These are phyloP conservation scores for Cinclus cinclus DNA, from an alignment of 2,113 vertebrate genomes.

Conservation along the genomic window DNA sequence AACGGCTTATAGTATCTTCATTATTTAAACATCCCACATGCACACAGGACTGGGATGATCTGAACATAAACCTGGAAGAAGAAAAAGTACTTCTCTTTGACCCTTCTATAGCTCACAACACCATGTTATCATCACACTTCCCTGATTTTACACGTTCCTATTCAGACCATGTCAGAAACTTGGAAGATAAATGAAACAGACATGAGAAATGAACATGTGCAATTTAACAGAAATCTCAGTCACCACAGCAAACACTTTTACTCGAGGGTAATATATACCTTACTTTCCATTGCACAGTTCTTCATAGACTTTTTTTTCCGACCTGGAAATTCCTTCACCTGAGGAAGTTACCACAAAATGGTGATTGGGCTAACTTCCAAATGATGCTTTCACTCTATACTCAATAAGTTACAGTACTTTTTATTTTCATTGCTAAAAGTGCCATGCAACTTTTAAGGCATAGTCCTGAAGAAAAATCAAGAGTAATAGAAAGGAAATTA, in stretches of 20 bases:
- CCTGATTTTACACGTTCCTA: not conserved
- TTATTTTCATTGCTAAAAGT: not conserved
- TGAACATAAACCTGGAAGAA: not conserved
- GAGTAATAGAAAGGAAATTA: not conserved
- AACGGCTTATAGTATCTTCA: not conserved
- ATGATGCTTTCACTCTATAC: not conserved
- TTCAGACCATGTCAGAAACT: not conserved
- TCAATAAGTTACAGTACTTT: not conserved
- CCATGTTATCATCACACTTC: not conserved
- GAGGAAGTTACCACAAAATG: not conserved
- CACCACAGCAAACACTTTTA: not conserved
- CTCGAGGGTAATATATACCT: not conserved
- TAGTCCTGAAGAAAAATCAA: not conserved
- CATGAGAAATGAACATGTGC: accelerated
- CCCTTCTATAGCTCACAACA: not conserved
- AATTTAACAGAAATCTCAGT: not conserved
- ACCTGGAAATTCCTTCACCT: not conserved
- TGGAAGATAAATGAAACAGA: not conserved
- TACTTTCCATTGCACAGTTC: not conserved
- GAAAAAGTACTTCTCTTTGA: not conserved
- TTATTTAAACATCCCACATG: not conserved
- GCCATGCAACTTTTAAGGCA: not conserved
- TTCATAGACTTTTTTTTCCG: not conserved
- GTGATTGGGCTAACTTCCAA: not conserved
- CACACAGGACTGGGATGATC: not conserved